phyloP scores from a whole-genome alignment of 1,140 invertebrate genomes.

The Daktulosphaira vitifoliae region DNA sequence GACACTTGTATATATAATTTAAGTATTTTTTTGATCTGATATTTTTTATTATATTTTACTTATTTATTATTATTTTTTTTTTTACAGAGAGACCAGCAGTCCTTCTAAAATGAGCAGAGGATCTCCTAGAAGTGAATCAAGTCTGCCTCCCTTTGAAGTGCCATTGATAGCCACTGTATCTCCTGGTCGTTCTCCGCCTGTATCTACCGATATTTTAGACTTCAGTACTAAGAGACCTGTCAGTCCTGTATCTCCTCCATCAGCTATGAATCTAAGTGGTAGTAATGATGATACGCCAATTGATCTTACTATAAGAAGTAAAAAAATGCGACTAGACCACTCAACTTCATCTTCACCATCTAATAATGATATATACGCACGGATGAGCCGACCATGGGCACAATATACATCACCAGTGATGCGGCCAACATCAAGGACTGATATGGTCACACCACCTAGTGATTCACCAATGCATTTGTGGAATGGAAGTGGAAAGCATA shows the following conservation, averaged over 20 bases:
- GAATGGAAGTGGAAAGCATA: slow-evolving; percentile 72
- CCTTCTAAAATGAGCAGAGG: slow-evolving; percentile 46
- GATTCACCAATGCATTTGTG: slow-evolving; percentile 47
- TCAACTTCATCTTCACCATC: slow-evolving; percentile 68
- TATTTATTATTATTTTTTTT: not conserved
- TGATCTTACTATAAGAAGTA: slow-evolving; percentile 45
- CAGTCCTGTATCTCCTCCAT: slow-evolving; percentile 38
- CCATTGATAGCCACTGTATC: slow-evolving; percentile 56
- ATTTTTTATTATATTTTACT: no score
- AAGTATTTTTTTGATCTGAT: no score
- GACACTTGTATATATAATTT: no score
- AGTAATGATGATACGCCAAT: slow-evolving; percentile 51
- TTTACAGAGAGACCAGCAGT: slow-evolving; percentile 49
- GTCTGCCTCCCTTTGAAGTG: slow-evolving; percentile 54
- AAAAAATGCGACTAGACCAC: slow-evolving; percentile 59
- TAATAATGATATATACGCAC: slow-evolving; percentile 61
- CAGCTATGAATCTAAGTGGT: slow-evolving; percentile 44
- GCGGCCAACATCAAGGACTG: slow-evolving; percentile 60
- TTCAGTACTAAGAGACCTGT: slow-evolving; percentile 60
- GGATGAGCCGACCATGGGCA: slow-evolving; percentile 45
- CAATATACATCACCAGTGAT: slow-evolving; percentile 55
- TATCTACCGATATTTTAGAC: slow-evolving; percentile 55
- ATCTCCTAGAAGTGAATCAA: slow-evolving; percentile 48
- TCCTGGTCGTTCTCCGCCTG: slow-evolving; percentile 43
- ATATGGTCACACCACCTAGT: slow-evolving; percentile 43